A percentile compares a stretch with the other conserved stretches of the same genome.
Evolutionary conservation across 2,113 vertebrate species (phyloP).

Genomic region (Alaudala cheleensis): DNA sequence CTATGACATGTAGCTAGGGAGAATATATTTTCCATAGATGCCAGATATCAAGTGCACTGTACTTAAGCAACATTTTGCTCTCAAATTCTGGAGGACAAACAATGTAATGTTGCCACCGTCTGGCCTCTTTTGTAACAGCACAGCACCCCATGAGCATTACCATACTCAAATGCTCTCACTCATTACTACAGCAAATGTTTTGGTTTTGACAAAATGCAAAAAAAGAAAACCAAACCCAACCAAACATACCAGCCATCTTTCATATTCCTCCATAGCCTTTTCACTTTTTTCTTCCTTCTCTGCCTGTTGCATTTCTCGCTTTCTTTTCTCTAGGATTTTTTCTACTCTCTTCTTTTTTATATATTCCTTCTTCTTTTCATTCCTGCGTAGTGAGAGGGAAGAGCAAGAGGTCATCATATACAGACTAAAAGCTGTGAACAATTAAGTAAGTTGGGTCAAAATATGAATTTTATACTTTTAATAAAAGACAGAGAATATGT

Average conservation of each 20-base stretch:
- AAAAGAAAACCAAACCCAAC: background rate
- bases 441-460: background rate
- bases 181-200: background rate
- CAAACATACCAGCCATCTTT: slow-evolving; percentile 87
- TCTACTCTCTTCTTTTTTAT: slow-evolving; percentile 77
- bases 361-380: slow-evolving; percentile 80
- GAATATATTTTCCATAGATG: background rate
- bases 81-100: background rate
- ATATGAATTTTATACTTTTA: background rate
- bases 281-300: slow-evolving; percentile 84
- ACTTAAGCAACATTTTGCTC: background rate
- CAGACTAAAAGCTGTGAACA: background rate
- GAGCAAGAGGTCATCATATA: background rate
- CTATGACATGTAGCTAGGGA: background rate
- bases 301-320: slow-evolving; percentile 76
- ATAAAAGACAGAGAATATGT: background rate
- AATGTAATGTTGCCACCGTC: background rate
- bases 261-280: slow-evolving; percentile 85
- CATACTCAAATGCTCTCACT: background rate
- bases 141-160: rapidly evolving
- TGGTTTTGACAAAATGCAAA: background rate
- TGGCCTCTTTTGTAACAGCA: background rate
- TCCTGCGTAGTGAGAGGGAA: slow-evolving; percentile 71
- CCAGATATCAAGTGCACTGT: rapidly evolving
- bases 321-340: slow-evolving; percentile 71